Conservation (phyloP, 1,140 invertebrate species). For the Trichomalopsis sarcophagae region DNA sequence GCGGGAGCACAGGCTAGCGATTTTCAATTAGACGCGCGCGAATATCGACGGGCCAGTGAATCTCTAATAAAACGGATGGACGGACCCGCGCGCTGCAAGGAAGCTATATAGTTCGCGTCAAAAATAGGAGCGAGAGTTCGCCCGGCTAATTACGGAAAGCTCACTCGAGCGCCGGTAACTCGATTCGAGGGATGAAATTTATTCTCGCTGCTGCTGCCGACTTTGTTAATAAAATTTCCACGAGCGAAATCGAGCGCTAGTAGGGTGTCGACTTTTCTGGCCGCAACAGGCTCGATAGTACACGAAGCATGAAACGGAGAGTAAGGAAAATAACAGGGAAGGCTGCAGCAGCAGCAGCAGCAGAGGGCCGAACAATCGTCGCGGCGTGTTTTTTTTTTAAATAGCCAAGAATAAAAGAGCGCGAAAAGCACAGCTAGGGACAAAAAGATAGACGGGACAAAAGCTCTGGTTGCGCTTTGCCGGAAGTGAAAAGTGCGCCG, state of each 20-base stretch:
- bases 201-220: not conserved
- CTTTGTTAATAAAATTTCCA: too few relatives aligned
- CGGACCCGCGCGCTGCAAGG: not conserved
- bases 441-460: constrained; percentile 40
- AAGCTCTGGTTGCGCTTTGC: constrained; percentile 27
- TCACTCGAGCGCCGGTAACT: not conserved
- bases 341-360: not conserved
- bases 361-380: not conserved
- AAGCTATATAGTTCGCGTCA: not conserved
- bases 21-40: not conserved
- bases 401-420: constrained; percentile 36
- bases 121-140: not conserved
- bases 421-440: not conserved
- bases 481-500: constrained; percentile 46
- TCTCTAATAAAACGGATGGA: not conserved
- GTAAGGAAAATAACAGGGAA: not conserved
- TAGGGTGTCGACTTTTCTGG: too few relatives aligned
- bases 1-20: not conserved
- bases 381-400: constrained; percentile 9
- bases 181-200: not conserved
- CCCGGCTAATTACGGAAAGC: not conserved
- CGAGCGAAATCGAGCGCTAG: not conserved
- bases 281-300: too few relatives aligned
- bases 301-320: not conserved
- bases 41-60: not conserved